Evolutionary conservation across 2,113 vertebrate species (phyloP), one percentile per base, ranked within the genome.

Genomic region (Vulpes ferrilata): DNA sequence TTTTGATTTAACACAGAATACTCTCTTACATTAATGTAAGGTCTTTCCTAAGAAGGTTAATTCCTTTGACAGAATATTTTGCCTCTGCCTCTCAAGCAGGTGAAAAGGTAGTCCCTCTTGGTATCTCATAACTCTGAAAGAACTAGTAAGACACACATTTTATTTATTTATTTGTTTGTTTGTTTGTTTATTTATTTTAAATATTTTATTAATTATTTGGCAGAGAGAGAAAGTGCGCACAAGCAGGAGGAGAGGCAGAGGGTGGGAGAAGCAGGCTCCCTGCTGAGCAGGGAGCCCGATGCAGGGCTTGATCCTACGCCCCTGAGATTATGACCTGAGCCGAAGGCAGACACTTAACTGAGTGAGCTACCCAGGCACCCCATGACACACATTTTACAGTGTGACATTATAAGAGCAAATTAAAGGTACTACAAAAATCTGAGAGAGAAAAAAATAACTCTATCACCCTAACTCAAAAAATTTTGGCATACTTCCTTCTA

Each of bases 381-480:
- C 43, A 43, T 43, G 43, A 43, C 43, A 53, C 38, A 74, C 17
- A 25, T 55, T 74, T 80, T 86, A 57, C 27, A 69, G 27, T 11
- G 1, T 62, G 64, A 93, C 69, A 80, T 25, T 88, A 91, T 85
- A 86, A 94, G 92, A 74, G 13, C 48, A 88, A 83, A 19, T 1
- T 57, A 80, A 62, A 10, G 32, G 60, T 71, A 88, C 57, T 51
- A 71, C 2, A 91, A 88, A 91, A 95, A 48, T 32, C 67, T 38
- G 16, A 94, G 48, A 91, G 48, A 79, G 23, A 93, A 90, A 87
- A 97, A 80, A 57, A 57, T 62, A 78, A 79, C 65, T 67, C 32
- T 59, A 88, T n/a, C 65, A 67, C 64, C 60, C 22, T 32, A 59
- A 90, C 60, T 84, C 69, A 84, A 17, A 92, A 62, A 55, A 23